Evolutionary conservation across 2,888 invertebrate genomes (phyloP).

Genomic region (Cheilosia urbana): DNA sequence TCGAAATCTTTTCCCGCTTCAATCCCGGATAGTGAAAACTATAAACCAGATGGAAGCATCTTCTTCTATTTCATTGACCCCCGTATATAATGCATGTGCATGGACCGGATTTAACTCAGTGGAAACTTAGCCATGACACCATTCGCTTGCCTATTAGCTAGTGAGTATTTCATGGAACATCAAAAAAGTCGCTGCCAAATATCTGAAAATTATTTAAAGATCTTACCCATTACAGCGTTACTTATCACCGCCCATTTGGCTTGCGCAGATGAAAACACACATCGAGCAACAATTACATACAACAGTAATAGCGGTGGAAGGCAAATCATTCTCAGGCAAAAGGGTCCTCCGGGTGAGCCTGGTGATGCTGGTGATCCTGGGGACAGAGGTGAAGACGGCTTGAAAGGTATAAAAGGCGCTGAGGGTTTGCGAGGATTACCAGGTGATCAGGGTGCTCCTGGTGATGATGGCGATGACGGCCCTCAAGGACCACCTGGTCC

Average conservation of each 20-base stretch:
- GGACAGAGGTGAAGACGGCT: background rate
- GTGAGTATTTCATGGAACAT: conserved; percentile 25
- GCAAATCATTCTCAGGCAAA: conserved; percentile 73
- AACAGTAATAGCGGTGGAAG: background rate
- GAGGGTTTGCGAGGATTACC: conserved; percentile 68
- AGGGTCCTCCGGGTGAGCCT: conserved; percentile 73
- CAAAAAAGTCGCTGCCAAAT: no score
- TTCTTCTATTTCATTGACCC: background rate
- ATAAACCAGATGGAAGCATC: conserved; percentile 23
- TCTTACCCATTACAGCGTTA: conserved; percentile 19
- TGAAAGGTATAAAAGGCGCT: conserved; percentile 60
- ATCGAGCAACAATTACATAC: conserved; percentile 18
- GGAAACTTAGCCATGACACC: conserved; percentile 41
- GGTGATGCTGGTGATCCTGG: conserved; percentile 12
- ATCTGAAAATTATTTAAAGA: background rate
- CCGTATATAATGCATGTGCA: conserved; percentile 34
- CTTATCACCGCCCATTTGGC: background rate
- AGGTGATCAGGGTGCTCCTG: conserved; percentile 73
- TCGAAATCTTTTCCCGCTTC: background rate
- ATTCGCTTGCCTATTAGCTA: conserved; percentile 31
- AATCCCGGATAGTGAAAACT: background rate
- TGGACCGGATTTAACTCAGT: conserved; percentile 26
- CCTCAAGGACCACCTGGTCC: conserved; percentile 69
- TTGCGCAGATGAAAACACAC: background rate
- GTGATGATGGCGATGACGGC: conserved; percentile 74